Conservation (phyloP, 1,140 invertebrate genomes). For the Antheraea pernyi region DNA sequence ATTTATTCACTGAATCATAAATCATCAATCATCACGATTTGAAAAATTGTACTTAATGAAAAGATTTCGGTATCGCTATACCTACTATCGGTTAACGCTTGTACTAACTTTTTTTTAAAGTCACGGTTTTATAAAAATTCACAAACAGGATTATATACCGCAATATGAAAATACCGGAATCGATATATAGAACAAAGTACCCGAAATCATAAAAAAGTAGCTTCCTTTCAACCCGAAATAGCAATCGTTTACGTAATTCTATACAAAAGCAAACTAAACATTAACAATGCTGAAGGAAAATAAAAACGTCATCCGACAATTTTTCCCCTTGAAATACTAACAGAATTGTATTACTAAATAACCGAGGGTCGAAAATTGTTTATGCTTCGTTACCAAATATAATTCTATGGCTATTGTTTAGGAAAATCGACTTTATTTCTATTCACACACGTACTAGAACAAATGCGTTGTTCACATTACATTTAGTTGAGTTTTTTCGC, state of each 20-base stretch:
- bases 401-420: background rate
- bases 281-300: background rate
- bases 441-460: background rate
- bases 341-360: background rate
- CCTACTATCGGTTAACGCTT: too few species aligned
- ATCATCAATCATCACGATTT: too few species aligned
- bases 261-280: background rate
- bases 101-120: too few species aligned
- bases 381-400: background rate
- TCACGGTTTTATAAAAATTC: too few species aligned
- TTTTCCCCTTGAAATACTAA: background rate
- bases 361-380: conserved; percentile 2
- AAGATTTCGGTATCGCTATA: too few species aligned
- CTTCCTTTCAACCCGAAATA: background rate
- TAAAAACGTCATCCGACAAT: background rate
- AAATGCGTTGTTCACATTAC: background rate
- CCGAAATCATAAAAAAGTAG: too few species aligned
- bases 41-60: too few species aligned
- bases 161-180: too few species aligned
- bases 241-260: background rate
- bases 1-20: too few species aligned
- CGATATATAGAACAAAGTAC: too few species aligned
- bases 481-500: background rate
- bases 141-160: too few species aligned
- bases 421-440: background rate